Base-by-base conservation (phyloP, 2,797 vertebrate species). In the Eulemur coronatus region DNA sequence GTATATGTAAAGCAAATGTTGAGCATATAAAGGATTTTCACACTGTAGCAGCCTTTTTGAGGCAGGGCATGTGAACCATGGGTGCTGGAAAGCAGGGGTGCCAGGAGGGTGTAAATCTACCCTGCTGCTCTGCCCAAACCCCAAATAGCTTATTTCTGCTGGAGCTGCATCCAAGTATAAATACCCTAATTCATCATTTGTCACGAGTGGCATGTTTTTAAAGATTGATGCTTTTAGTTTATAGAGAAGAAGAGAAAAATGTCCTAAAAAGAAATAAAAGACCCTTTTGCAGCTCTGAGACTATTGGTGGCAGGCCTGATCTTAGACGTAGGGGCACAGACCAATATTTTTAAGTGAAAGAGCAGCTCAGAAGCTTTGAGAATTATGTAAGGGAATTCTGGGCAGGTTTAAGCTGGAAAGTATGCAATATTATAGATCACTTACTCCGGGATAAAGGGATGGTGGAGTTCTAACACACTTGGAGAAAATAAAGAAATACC, bases 171-270 rank as follows among this genome's bases (percentile, higher is more conserved):
- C 35, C 65, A 28, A 86, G 52, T 80, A 30, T 72, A 72, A 92
- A 30, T 28, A 57, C 46, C 75, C 84, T 67, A 38, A 43, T 26
- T 69, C 84, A 20, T 75, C 52, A 73, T 94, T 72, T 93, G 69
- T 84, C 79, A 67, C 22, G 76, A 79, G 84, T 38, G 46, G 5
- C 57, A 73, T 61, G 12, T 84, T 95, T 92, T 76, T 59, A 41
- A 97, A 94, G 63, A 90, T 28, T 52, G 41, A 84, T 82, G 52
- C 30, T 63, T 95, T 92, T 69, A 91, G n/a, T 92, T 57, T 91
- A 26, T 35, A 92, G 61, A 88, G 30, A 75, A 95, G 59, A 11
- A 91, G 24, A 43, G n/a, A 89, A 93, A 79, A 52, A 22, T 22
- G 20, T 90, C 26, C 81, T 67, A 82, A 86, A 84, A 72, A 5